Evolutionary conservation across 2,113 vertebrate genomes (phyloP), one percentile per base, ranked within the genome.

Genomic region (Dissostichus mawsoni): DNA sequence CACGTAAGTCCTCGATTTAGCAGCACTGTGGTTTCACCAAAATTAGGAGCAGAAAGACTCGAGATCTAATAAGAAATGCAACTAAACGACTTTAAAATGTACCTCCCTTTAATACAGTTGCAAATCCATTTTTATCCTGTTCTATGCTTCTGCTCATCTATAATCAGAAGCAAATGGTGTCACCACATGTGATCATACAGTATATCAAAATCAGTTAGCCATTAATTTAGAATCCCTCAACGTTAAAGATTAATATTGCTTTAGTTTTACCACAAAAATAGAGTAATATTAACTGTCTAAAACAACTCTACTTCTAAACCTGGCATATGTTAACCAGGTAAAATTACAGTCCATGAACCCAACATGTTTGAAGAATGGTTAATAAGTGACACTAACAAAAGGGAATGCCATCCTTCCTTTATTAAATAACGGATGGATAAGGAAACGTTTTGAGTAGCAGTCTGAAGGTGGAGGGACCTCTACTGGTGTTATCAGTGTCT

Each of bases 1-100:
- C 67, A 83, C 0, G 41, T 11, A 72, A 18, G 44, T 52, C 29
- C 65, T 59, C 5, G 1, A 52, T 70, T 70, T 75, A 84, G 56
- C 65, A 33, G 33, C 13, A n/a, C 25, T 56, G 53, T 44, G 48
- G 25, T n/a, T 69, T 74, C 3, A 23, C 48, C 2, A n/a, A 44
- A 69, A 33, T 18, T 16, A 20, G n/a, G 16, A 63, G 3, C n/a
- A 57, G 16, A 41, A 44, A 50, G 13, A 63, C 61, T 67, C 0
- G 5, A 29, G 62, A 64, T 47, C 23, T 64, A 20, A 23, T 8
- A 64, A 45, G 8, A 23, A 61, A 45, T 64, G 5, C 12, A 53
- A 65, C 36, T 8, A 5, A 58, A 8, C 53, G 36, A 45, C 0
- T 52, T 52, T 16, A n/a, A 73, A 14, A 62, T 16, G 18, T 52